phyloP scores from a whole-genome alignment of 2,797 vertebrate genomes.

The Dryobates pubescens region DNA sequence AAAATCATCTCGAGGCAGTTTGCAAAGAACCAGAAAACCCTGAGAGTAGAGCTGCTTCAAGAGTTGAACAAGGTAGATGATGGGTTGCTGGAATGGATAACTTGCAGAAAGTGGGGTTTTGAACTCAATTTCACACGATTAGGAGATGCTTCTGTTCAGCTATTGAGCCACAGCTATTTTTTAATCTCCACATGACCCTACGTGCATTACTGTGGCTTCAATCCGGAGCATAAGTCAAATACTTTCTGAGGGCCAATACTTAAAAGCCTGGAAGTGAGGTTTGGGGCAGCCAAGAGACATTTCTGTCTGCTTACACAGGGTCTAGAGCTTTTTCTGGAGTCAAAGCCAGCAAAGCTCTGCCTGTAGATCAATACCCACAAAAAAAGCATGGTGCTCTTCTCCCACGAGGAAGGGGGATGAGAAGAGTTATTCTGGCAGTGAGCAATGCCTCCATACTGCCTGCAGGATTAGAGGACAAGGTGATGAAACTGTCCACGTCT shows the following conservation, averaged over 20 bases:
- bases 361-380: background rate
- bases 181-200: background rate
- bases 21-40: background rate
- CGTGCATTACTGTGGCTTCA: rapidly evolving
- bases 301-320: background rate
- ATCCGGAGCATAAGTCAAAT: background rate
- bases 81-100: background rate
- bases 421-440: background rate
- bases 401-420: background rate
- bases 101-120: background rate
- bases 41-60: background rate
- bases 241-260: background rate
- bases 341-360: background rate
- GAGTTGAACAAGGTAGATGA: background rate
- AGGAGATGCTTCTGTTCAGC: background rate
- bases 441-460: background rate
- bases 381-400: background rate
- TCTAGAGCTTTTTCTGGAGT: background rate
- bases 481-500: background rate
- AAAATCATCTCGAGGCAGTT: background rate
- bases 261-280: background rate
- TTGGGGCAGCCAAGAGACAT: background rate
- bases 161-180: background rate
- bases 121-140: background rate
- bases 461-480: background rate